A percentile compares a stretch with the other conserved stretches of the same genome.
These are phyloP conservation scores for Ptiloglossa arizonensis DNA, from an alignment of 1,140 invertebrate species.

Conservation along the genomic window DNA sequence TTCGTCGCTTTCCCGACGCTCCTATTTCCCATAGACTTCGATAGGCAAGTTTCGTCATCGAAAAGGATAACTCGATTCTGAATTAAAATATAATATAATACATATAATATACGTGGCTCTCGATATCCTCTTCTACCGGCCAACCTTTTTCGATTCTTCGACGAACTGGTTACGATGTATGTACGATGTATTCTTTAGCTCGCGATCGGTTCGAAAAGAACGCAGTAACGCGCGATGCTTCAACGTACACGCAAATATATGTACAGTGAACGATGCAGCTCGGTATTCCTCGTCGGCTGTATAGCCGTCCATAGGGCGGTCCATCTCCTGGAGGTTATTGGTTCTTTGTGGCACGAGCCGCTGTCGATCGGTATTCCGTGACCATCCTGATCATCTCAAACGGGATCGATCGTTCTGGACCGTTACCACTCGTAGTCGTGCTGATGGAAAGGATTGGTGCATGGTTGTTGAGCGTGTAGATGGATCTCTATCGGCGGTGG, in stretches of 20 bases:
- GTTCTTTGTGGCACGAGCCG: conserved; percentile 15
- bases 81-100: no score
- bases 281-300: neutral
- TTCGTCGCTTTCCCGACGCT: neutral
- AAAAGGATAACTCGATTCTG: no score
- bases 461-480: conserved; percentile 76
- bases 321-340: neutral
- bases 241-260: neutral
- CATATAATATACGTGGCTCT: no score
- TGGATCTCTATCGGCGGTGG: conserved; percentile 72
- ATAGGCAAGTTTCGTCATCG: no score
- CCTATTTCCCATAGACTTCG: no score
- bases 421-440: conserved; percentile 78
- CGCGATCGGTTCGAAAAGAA: neutral
- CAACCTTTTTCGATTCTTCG: no score
- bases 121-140: no score
- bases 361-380: conserved; percentile 9
- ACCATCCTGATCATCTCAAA: conserved; percentile 25
- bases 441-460: conserved; percentile 79
- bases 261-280: neutral
- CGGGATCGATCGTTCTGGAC: conserved; percentile 39
- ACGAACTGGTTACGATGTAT: neutral
- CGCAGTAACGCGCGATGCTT: neutral
- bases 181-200: neutral
- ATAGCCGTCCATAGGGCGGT: neutral